Evolutionary conservation across 1,140 invertebrate genomes (phyloP).

Genomic region (Bombus huntii): DNA sequence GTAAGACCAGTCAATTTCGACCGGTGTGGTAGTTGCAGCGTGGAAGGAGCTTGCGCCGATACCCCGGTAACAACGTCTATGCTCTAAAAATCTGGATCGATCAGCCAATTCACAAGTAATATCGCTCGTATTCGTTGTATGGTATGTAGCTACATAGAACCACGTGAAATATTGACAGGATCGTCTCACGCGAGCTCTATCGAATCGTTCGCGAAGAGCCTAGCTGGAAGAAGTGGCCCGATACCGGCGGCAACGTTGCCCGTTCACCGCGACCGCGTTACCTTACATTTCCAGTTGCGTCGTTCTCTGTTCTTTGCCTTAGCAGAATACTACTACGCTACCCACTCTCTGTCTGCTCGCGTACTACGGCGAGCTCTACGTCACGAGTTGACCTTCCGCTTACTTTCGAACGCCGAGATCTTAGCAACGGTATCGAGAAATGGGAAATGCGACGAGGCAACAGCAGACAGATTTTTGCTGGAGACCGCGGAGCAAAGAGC

Average conservation of each 20-base stretch:
- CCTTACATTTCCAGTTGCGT: conserved; percentile 4
- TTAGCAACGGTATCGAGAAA: background rate
- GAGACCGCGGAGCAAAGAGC: background rate
- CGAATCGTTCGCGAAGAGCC: background rate
- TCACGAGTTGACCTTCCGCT: conserved; percentile 36
- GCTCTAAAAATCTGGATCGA: no score
- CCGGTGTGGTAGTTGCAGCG: rapidly evolving
- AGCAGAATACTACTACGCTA: background rate
- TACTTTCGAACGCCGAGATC: conserved; percentile 19
- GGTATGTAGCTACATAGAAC: no score
- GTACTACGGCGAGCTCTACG: conserved; percentile 11
- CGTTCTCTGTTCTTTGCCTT: background rate
- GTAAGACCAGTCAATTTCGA: no score
- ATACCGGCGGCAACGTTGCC: background rate
- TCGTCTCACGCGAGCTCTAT: no score
- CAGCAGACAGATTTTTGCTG: background rate
- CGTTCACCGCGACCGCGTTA: background rate
- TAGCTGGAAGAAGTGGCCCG: background rate
- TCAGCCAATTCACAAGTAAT: no score
- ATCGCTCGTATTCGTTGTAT: no score
- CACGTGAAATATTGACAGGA: no score
- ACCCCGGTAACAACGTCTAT: no score
- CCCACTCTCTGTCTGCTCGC: background rate
- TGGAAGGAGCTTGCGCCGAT: no score
- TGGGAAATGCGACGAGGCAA: background rate